A percentile compares a stretch with the other conserved stretches of the same genome.
Conservation (phyloP, 1,140 invertebrate genomes). For the Cherax destructor region DNA sequence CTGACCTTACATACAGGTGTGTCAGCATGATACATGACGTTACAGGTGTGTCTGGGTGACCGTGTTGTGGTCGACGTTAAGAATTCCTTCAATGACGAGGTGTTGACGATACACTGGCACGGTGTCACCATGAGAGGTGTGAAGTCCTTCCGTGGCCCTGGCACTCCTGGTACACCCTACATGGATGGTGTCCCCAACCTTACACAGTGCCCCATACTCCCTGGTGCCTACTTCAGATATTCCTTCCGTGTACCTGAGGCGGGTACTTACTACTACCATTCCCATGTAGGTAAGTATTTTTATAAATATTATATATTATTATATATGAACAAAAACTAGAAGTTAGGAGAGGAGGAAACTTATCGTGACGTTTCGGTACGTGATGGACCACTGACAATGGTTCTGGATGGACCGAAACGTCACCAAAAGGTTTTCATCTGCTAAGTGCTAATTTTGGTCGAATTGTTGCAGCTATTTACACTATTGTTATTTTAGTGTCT, state of each 20-base stretch:
- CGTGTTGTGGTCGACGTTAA: slow-evolving; percentile 88
- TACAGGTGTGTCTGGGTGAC: slow-evolving; percentile 89
- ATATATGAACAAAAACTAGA: too few relatives aligned
- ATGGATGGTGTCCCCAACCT: slow-evolving; percentile 93
- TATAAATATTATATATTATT: too few relatives aligned
- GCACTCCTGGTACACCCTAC: slow-evolving; percentile 86
- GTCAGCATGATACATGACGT: too few relatives aligned
- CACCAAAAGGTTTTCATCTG: too few relatives aligned
- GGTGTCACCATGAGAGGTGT: slow-evolving; percentile 78
- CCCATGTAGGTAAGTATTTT: slow-evolving; percentile 82
- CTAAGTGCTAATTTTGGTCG: too few relatives aligned
- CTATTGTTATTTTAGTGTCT: too few relatives aligned
- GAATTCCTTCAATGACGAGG: slow-evolving; percentile 87
- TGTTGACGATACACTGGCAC: slow-evolving; percentile 90
- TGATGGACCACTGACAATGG: too few relatives aligned
- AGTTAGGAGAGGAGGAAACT: too few relatives aligned
- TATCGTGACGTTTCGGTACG: too few relatives aligned
- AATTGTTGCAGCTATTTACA: too few relatives aligned
- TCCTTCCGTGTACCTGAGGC: slow-evolving; percentile 75
- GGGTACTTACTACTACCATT: slow-evolving; percentile 93
- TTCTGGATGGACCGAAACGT: too few relatives aligned
- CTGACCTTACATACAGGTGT: too few relatives aligned
- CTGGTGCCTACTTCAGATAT: slow-evolving; percentile 85
- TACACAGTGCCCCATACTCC: slow-evolving; percentile 91
- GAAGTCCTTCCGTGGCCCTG: slow-evolving; percentile 71